Percentiles rank a stretch among this genome's conserved stretches.
Evolutionary conservation across 2,888 invertebrate genomes (phyloP).

Genomic region (Drosophila prostipennis): DNA sequence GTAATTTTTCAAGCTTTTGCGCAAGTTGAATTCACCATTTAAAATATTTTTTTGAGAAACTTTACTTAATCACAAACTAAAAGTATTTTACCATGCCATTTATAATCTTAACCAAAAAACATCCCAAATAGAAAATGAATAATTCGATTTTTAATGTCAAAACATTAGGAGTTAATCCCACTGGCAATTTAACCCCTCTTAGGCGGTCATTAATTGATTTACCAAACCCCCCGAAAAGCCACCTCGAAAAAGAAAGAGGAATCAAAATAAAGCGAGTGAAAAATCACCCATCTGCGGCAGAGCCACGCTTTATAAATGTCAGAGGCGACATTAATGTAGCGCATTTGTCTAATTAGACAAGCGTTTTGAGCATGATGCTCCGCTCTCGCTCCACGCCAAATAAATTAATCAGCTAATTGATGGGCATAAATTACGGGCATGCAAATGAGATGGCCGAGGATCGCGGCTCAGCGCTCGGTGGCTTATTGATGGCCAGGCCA

Average conservation of each 20-base stretch:
- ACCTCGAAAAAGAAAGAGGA: slow-evolving; percentile 11
- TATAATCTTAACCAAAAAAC: slow-evolving; percentile 6
- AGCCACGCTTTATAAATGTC: slow-evolving; percentile 68
- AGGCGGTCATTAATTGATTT: slow-evolving; percentile 22
- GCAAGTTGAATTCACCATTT: neutral
- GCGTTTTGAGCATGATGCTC: slow-evolving; percentile 59
- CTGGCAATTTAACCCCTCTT: slow-evolving; percentile 29
- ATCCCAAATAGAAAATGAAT: slow-evolving; percentile 12
- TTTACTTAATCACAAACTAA: too few relatives aligned
- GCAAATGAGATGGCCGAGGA: slow-evolving; percentile 58
- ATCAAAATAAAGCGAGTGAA: slow-evolving; percentile 11
- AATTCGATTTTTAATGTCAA: slow-evolving; percentile 27
- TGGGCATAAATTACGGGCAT: slow-evolving; percentile 73
- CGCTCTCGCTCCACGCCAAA: slow-evolving; percentile 60
- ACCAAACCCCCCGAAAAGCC: slow-evolving; percentile 9
- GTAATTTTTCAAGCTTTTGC: neutral
- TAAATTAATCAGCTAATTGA: slow-evolving; percentile 79
- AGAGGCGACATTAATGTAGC: slow-evolving; percentile 70
- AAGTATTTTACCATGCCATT: neutral
- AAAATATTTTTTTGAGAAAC: neutral
- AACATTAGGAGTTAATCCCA: slow-evolving; percentile 24
- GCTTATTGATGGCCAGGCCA: slow-evolving; percentile 66
- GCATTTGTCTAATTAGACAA: slow-evolving; percentile 79
- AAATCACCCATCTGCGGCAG: slow-evolving; percentile 21
- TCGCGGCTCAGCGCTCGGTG: too few relatives aligned